A percentile compares a stretch with the other conserved stretches of the same genome.
Evolutionary conservation across 2,113 vertebrate genomes (phyloP).

Genomic region (Pituophis catenifer): DNA sequence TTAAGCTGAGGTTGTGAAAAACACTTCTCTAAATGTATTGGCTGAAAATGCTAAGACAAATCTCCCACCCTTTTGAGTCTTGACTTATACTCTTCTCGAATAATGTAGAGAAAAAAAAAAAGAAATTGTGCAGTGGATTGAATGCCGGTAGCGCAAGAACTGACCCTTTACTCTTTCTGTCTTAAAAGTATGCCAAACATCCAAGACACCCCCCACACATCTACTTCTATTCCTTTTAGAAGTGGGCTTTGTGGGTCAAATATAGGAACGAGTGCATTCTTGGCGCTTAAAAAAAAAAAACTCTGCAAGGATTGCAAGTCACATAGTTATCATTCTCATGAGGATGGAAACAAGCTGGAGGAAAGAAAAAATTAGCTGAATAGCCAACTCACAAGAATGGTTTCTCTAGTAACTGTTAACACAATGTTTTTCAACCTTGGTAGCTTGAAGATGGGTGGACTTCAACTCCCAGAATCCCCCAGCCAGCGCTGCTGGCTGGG

Average conservation of each 20-base stretch:
- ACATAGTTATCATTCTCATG: neutral
- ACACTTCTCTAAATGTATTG: neutral
- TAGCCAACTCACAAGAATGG: neutral
- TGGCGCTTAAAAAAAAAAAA: neutral
- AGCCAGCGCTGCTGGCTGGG: too few species aligned
- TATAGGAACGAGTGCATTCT: neutral
- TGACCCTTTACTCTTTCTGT: neutral
- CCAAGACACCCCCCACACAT: neutral
- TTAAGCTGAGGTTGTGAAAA: neutral
- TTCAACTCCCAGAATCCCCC: too few species aligned
- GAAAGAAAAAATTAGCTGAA: neutral
- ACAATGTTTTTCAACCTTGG: neutral
- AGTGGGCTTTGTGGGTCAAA: neutral
- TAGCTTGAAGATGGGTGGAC: too few species aligned
- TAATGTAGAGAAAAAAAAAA: neutral
- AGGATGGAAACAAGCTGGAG: neutral
- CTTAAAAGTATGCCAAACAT: neutral
- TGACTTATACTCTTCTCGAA: neutral
- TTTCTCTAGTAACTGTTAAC: neutral
- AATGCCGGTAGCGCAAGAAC: neutral
- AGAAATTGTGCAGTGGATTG: neutral
- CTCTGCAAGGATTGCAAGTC: rapidly evolving
- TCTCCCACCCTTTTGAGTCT: neutral
- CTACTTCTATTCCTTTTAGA: neutral
- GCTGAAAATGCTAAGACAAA: neutral